Base-by-base conservation (phyloP, 2,113 vertebrate genomes). In the Odontophorus gujanensis region DNA sequence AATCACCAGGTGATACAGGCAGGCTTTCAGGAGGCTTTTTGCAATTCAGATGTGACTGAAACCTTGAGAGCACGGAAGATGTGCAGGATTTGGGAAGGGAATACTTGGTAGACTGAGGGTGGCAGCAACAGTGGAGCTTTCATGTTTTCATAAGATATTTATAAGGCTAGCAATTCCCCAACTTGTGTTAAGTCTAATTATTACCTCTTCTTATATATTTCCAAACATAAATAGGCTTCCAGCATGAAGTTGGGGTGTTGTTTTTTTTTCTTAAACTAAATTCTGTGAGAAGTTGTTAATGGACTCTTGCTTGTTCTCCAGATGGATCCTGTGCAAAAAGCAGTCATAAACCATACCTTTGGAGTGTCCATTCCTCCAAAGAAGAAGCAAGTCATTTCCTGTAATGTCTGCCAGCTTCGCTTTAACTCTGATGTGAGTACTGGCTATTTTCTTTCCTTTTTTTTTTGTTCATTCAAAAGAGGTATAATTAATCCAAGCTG, bases 281-380 rank as follows among this genome's bases (percentile, higher is more conserved):
- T 57, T 6, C 68, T 42, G 59, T 93, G 62, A 75, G 81, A 95
- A 92, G 24, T 74, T 95, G 38, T 87, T 87, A 87, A 95, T 95
- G 11, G 62, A 55, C 93, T 95, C 32, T 96, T 95, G 32, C 97
- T 97, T 97, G 25, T 93, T 94, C 81, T 97, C 75, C 98, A 99
- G 99, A 99, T 99, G 99, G 99, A 99, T 98, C 99, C 99, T 36
- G 99, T 99, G 95, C 99, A 99, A 98, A 99, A 99, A 96, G 99
- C 99, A 36, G 99, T 99, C 62, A 99, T 99, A 97, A 99, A 99
- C 97, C 99, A 99, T 97, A 99, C 99, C 4, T 99, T 99, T 97
- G 99, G 99, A 66, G 99, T 99, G 58, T 98, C 98, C 78, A 97
- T 99, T 97, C 98, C 98, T 81, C 98, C 98, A 75, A 99, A 98